Conservation (phyloP, 2,113 vertebrate species). For the Epinephelus cyanopodus region DNA sequence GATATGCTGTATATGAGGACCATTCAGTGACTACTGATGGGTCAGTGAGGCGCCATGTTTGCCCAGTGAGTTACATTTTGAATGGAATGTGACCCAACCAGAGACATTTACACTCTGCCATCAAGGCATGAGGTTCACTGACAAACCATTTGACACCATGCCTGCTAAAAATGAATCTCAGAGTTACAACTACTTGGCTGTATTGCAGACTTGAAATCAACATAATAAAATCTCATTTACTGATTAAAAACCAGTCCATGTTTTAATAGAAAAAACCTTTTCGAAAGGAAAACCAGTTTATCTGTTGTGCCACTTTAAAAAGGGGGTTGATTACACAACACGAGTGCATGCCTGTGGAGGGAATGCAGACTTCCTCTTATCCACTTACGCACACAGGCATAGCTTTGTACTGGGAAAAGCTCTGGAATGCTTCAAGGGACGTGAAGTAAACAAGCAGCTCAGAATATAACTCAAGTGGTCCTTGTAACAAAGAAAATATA, state of each 20-base stretch:
- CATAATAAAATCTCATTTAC: not conserved
- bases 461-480: conserved; percentile 68
- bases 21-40: not conserved
- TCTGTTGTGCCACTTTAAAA: conserved; percentile 63
- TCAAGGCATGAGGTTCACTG: conserved; percentile 16
- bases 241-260: not conserved
- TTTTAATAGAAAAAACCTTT: conserved; percentile 18
- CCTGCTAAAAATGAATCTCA: not conserved
- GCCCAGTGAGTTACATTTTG: not conserved
- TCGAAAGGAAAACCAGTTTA: conserved; percentile 27
- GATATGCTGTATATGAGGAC: not conserved
- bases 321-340: conserved; percentile 81
- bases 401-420: conserved; percentile 82
- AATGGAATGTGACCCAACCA: conserved; percentile 48
- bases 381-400: conserved; percentile 83
- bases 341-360: conserved; percentile 75
- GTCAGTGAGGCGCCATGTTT: conserved; percentile 1
- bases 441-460: conserved; percentile 80
- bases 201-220: not conserved
- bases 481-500: conserved; percentile 21
- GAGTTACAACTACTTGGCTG: not conserved
- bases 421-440: conserved; percentile 80
- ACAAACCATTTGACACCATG: not conserved
- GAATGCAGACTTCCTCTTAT: conserved; percentile 86
- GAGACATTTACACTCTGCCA: conserved; percentile 14